Evolutionary conservation across 2,797 vertebrate species (phyloP).

Genomic region (Enteromius viviparus): DNA sequence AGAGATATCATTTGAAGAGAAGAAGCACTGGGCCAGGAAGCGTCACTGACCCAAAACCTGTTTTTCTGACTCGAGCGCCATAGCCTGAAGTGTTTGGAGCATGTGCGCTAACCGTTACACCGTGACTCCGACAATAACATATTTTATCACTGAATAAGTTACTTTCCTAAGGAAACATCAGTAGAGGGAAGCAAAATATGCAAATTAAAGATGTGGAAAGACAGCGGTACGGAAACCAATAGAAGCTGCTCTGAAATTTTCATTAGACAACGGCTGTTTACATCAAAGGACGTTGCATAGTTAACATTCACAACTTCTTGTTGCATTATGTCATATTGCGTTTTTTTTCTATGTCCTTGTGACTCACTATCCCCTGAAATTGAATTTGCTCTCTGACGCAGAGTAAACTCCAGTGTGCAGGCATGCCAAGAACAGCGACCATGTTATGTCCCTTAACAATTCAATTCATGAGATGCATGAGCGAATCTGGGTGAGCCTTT

Average conservation of each 20-base stretch:
- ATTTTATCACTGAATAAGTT: neutral
- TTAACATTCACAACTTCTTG: neutral
- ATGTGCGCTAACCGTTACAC: neutral
- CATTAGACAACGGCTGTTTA: neutral
- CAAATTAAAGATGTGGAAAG: neutral
- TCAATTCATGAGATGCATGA: conserved; percentile 36
- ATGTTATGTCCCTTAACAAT: conserved; percentile 19
- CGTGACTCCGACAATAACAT: neutral
- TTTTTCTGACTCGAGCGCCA: neutral
- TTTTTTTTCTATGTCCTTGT: neutral
- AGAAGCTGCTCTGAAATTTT: neutral
- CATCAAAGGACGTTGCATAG: neutral
- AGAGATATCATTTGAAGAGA: neutral
- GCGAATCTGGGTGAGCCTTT: conserved; percentile 15
- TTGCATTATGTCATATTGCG: neutral
- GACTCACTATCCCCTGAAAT: conserved; percentile 7
- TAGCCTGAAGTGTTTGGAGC: neutral
- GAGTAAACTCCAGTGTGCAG: neutral
- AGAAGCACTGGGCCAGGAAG: neutral
- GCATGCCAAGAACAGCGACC: neutral
- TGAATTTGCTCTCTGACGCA: conserved; percentile 8
- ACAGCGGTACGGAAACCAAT: neutral
- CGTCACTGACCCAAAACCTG: neutral
- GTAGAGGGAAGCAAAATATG: neutral
- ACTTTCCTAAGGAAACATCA: neutral